phyloP scores from a whole-genome alignment of 2,113 vertebrate genomes.

The Rissa tridactyla region DNA sequence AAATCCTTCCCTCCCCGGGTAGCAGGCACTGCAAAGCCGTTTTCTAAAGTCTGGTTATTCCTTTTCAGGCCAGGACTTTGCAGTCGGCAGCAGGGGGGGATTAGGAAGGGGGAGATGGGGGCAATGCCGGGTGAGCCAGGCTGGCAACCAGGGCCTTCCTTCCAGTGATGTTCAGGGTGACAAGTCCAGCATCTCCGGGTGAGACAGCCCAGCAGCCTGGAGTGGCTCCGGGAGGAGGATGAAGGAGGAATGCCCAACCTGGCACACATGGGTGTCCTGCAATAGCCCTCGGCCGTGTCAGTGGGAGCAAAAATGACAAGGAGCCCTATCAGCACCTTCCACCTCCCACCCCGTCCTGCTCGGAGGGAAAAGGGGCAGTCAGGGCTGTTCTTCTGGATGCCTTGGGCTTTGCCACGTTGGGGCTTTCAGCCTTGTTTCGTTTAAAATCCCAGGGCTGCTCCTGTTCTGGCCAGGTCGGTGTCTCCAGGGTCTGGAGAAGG shows the following conservation, averaged over 20 bases:
- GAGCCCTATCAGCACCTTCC: neutral
- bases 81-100: neutral
- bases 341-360: neutral
- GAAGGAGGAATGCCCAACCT: neutral
- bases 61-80: neutral
- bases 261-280: rapidly evolving
- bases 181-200: neutral
- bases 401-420: neutral
- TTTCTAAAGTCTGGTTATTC: slow-evolving; percentile 18
- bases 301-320: neutral
- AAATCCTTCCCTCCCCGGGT: neutral
- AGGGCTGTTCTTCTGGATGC: neutral
- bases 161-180: neutral
- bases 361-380: neutral
- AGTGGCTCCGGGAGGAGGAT: neutral
- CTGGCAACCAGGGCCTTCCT: neutral
- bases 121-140: neutral
- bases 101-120: neutral
- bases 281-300: rapidly evolving
- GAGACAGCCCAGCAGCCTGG: rapidly evolving
- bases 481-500: neutral
- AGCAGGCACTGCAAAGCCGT: neutral
- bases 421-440: neutral
- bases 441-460: neutral
- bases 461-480: neutral